These are phyloP conservation scores for Cydia amplana DNA, from an alignment of 1,140 invertebrate genomes.

Conservation along the genomic window DNA sequence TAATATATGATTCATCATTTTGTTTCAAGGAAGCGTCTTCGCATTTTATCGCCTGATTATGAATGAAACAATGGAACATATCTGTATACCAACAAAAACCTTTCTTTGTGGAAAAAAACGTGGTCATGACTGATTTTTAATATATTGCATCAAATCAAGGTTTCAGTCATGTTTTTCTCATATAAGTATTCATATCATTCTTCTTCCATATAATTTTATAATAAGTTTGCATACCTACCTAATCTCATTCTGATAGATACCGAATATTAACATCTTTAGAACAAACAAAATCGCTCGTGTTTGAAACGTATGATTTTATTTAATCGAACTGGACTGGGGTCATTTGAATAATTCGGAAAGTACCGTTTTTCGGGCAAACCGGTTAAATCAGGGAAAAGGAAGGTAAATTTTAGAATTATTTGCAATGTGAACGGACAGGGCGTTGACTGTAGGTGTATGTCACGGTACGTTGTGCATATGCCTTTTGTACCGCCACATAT, in stretches of 20 bases:
- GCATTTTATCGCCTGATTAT: neutral
- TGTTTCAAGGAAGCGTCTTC: neutral
- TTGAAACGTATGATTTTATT: neutral
- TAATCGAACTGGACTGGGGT: neutral
- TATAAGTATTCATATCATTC: no score
- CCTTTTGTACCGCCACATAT: constrained; percentile 5
- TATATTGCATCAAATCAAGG: no score
- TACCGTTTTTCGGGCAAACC: constrained; percentile 23
- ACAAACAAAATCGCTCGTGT: no score
- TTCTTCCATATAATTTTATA: no score
- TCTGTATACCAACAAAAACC: neutral
- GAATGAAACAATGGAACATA: constrained; percentile 8
- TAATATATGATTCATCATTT: neutral
- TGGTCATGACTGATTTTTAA: no score
- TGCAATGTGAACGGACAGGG: constrained; percentile 20
- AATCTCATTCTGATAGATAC: no score
- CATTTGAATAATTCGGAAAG: neutral
- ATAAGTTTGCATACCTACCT: no score
- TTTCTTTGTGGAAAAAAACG: no score
- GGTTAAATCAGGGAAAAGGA: constrained; percentile 13
- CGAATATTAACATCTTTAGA: no score
- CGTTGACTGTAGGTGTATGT: constrained; percentile 20
- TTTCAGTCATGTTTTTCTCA: no score
- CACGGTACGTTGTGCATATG: neutral
- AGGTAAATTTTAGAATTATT: neutral